Evolutionary conservation across 2,113 vertebrate species (phyloP).

Genomic region (Megaceryle maxima): DNA sequence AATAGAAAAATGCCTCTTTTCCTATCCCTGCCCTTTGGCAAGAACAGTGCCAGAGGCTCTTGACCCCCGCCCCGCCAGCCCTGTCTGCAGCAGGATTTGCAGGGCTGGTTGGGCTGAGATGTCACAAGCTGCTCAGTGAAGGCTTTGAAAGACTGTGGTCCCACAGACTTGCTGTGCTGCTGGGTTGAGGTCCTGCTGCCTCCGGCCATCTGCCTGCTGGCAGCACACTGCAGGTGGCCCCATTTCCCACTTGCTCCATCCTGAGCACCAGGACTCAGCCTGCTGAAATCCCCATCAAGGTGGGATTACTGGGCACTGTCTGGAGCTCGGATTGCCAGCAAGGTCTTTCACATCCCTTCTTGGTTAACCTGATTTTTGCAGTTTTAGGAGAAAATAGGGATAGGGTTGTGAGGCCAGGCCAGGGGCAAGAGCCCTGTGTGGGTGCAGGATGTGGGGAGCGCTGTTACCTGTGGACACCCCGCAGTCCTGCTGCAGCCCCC

Average conservation of each 20-base stretch:
- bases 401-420: background rate
- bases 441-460: background rate
- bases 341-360: background rate
- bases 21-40: rapidly evolving
- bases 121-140: background rate
- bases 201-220: background rate
- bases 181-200: rapidly evolving
- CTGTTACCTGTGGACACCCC: background rate
- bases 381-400: background rate
- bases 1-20: background rate
- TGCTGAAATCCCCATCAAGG: background rate
- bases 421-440: rapidly evolving
- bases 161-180: rapidly evolving
- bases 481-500: background rate
- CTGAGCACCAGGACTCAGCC: background rate
- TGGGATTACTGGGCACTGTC: background rate
- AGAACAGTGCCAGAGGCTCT: rapidly evolving
- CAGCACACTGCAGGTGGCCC: background rate
- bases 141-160: background rate
- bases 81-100: background rate
- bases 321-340: background rate
- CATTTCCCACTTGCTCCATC: background rate
- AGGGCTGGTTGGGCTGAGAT: background rate
- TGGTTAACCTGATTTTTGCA: background rate
- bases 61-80: background rate